Evolutionary conservation across 2,797 vertebrate genomes (phyloP).

Genomic region (Muraenolepis orangiensis): DNA sequence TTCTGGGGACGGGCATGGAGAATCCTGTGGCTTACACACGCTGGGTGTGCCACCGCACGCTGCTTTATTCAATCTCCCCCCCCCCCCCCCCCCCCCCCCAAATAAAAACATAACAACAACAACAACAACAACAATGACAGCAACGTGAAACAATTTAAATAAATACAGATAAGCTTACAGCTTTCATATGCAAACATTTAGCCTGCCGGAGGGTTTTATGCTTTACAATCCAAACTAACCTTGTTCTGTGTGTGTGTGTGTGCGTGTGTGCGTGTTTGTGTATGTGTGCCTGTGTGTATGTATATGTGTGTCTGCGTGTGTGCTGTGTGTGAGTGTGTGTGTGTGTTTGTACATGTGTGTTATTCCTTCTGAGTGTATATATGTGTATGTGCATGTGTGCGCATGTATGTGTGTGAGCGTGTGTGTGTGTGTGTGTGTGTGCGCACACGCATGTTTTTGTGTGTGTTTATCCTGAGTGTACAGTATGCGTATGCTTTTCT

Average conservation of each 20-base stretch:
- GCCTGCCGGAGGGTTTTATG: slow-evolving; percentile 37
- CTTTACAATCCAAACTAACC: slow-evolving; percentile 65
- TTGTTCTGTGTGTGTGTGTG: slow-evolving; percentile 8
- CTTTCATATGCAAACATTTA: background rate
- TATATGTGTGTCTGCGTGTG: background rate
- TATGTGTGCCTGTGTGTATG: background rate
- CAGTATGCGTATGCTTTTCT: slow-evolving; percentile 14
- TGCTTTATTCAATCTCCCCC: slow-evolving; percentile 44
- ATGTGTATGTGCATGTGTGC: slow-evolving; percentile 13
- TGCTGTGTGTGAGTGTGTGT: background rate
- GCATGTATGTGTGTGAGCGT: slow-evolving; percentile 5
- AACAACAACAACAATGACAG: background rate
- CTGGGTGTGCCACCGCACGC: slow-evolving; percentile 53
- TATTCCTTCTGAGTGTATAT: slow-evolving; percentile 17
- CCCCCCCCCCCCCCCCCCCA: too few species aligned
- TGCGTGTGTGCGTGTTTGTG: background rate
- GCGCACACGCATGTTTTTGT: slow-evolving; percentile 21
- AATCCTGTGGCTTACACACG: slow-evolving; percentile 61
- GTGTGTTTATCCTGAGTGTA: slow-evolving; percentile 64
- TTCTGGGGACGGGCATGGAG: slow-evolving; percentile 59
- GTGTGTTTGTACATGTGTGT: slow-evolving; percentile 21
- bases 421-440: slow-evolving; percentile 11
- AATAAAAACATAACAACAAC: background rate
- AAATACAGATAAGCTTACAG: background rate
- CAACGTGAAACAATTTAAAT: background rate